Conservation (phyloP, 2,797 vertebrate genomes). For the Paedocypris micromegethes region DNA sequence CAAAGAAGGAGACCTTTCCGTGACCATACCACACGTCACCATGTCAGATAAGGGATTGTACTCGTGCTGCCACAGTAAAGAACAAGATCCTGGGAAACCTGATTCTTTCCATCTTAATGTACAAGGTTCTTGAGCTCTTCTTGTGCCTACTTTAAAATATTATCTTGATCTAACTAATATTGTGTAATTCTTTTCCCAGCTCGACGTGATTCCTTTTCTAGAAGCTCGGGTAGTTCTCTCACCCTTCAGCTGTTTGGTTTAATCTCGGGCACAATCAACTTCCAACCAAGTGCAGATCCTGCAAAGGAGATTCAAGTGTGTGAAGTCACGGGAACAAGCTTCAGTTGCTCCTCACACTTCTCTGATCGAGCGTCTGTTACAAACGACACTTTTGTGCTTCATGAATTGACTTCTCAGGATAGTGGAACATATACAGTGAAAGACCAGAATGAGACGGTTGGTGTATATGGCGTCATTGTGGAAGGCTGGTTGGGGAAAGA, state of each 20-base stretch:
- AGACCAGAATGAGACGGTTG: slow-evolving; percentile 1
- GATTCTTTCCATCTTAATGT: not conserved
- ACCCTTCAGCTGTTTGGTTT: slow-evolving; percentile 2
- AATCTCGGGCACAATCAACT: not conserved
- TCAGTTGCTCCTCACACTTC: not conserved
- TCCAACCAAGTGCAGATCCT: not conserved
- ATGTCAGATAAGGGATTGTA: slow-evolving; percentile 24
- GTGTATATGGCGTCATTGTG: not conserved
- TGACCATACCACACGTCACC: not conserved
- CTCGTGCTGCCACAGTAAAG: slow-evolving; percentile 5
- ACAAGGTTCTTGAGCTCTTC: not conserved
- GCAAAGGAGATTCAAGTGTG: not conserved
- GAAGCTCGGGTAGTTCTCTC: not conserved
- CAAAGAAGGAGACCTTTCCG: slow-evolving; percentile 9
- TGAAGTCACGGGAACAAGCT: accelerated
- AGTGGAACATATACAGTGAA: not conserved
- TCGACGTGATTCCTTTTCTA: not conserved
- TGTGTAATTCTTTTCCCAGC: not conserved
- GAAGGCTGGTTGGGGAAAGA: slow-evolving; percentile 3
- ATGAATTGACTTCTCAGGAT: not conserved
- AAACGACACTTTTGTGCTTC: not conserved
- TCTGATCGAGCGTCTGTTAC: not conserved
- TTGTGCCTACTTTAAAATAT: not conserved
- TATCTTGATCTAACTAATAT: not conserved
- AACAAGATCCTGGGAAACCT: slow-evolving; percentile 4